These are phyloP conservation scores for Scaptomyza parva DNA, from an alignment of 2,888 invertebrate genomes.

Conservation along the genomic window DNA sequence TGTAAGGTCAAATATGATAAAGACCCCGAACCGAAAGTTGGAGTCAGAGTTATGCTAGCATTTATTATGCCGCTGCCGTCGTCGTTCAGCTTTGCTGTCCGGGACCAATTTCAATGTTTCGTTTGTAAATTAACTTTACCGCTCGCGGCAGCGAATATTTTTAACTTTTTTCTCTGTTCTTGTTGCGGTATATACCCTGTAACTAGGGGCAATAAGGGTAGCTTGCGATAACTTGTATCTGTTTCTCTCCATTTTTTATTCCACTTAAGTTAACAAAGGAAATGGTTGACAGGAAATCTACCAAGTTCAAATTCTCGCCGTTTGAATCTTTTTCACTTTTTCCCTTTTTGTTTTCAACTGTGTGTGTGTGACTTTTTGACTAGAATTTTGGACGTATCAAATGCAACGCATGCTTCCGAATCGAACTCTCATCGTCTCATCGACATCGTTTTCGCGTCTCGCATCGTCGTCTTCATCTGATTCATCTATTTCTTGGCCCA, in stretches of 20 bases:
- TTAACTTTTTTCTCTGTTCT: constrained; percentile 32
- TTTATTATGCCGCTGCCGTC: constrained; percentile 74
- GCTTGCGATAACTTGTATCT: no score
- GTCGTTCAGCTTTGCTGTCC: constrained; percentile 56
- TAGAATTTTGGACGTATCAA: constrained; percentile 58
- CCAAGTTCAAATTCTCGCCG: background rate
- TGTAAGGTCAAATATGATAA: constrained; percentile 66
- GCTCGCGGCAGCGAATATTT: constrained; percentile 70
- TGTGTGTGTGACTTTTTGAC: constrained; percentile 12
- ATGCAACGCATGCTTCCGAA: constrained; percentile 69
- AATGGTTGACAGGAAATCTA: constrained; percentile 4
- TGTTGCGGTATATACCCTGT: constrained; percentile 28
- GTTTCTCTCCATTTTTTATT: no score
- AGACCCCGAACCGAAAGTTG: constrained; percentile 33
- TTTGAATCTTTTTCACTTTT: background rate
- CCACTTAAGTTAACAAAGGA: no score
- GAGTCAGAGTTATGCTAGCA: constrained; percentile 64
- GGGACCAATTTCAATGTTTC: constrained; percentile 73
- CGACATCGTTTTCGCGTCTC: constrained; percentile 45
- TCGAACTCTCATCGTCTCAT: constrained; percentile 48
- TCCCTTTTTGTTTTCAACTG: constrained; percentile 26
- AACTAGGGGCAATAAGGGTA: background rate
- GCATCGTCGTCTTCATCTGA: constrained; percentile 5
- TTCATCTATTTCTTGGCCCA: constrained; percentile 13
- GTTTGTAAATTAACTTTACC: constrained; percentile 77